phyloP scores from a whole-genome alignment of 2,888 invertebrate species.

The Drosophila testacea region DNA sequence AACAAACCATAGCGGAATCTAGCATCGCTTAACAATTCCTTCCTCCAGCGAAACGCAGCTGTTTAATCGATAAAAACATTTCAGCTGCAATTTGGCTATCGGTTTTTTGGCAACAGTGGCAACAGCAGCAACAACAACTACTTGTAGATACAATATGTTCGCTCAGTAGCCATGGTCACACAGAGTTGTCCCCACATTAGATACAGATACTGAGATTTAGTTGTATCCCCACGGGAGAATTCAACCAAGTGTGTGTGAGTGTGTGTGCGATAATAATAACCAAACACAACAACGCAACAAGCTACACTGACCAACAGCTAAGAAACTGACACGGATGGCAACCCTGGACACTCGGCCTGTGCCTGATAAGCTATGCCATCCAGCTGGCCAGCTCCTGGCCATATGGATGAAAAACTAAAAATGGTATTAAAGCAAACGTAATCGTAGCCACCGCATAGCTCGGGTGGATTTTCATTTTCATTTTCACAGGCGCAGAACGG shows the following conservation, averaged over 20 bases:
- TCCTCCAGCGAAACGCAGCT: conserved; percentile 38
- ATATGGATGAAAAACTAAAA: conserved; percentile 74
- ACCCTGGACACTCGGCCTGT: conserved; percentile 41
- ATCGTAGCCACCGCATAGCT: conserved; percentile 60
- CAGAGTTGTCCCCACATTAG: conserved; percentile 58
- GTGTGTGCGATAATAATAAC: conserved; percentile 49
- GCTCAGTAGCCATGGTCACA: conserved; percentile 41
- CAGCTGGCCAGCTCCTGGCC: conserved; percentile 46
- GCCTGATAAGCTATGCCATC: conserved; percentile 58
- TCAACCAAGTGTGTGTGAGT: conserved; percentile 26
- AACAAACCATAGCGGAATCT: not conserved
- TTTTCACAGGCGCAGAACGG: conserved; percentile 58
- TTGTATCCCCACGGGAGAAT: conserved; percentile 62
- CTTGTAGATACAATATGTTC: conserved; percentile 67
- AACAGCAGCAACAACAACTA: conserved; percentile 32
- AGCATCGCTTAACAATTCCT: not conserved
- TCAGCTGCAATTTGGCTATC: conserved; percentile 71
- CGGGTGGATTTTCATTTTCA: conserved; percentile 72
- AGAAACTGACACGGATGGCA: conserved; percentile 46
- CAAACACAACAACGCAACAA: conserved; percentile 47
- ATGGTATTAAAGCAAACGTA: conserved; percentile 75
- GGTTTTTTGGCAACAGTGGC: conserved; percentile 21
- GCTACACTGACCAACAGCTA: conserved; percentile 17
- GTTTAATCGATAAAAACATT: conserved; percentile 77
- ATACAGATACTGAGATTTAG: conserved; percentile 65